A percentile compares a stretch with the other conserved stretches of the same genome.
phyloP scores from a whole-genome alignment of 2,113 vertebrate genomes.

The Acanthochromis polyacanthus region DNA sequence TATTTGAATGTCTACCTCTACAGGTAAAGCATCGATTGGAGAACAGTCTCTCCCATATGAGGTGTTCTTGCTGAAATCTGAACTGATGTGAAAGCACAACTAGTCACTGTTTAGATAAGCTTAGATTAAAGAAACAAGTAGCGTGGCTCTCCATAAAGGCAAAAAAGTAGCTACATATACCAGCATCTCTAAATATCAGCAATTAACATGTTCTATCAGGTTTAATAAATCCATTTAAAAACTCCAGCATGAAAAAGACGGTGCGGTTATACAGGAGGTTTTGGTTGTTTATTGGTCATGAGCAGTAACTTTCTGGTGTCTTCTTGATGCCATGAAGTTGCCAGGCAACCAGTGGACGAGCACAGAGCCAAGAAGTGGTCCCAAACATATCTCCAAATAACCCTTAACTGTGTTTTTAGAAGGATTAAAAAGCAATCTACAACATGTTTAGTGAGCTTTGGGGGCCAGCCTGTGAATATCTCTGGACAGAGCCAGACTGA shows the following conservation, averaged over 20 bases:
- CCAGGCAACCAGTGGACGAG: not conserved
- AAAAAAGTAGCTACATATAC: not conserved
- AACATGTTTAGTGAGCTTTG: too few relatives aligned
- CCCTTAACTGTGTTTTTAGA: too few relatives aligned
- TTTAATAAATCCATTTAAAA: too few relatives aligned
- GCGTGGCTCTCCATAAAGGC: not conserved
- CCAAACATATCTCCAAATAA: not conserved
- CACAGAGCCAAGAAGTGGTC: not conserved
- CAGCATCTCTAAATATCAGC: not conserved
- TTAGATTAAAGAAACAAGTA: not conserved
- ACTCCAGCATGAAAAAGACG: too few relatives aligned
- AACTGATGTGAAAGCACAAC: too few relatives aligned
- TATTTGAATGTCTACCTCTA: constrained; percentile 10
- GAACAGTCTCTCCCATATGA: not conserved
- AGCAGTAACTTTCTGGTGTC: too few relatives aligned
- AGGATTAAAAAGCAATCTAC: too few relatives aligned
- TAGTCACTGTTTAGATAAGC: not conserved
- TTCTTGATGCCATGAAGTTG: not conserved
- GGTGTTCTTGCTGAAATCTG: not conserved
- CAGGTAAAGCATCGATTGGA: constrained; percentile 26
- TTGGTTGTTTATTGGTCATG: too few relatives aligned
- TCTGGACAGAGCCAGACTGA: too few relatives aligned
- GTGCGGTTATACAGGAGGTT: too few relatives aligned
- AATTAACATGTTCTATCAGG: too few relatives aligned
- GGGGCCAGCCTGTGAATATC: too few relatives aligned